These are phyloP conservation scores for Melanotaenia duboulayi DNA, from an alignment of 2,113 vertebrate species.

Conservation along the genomic window DNA sequence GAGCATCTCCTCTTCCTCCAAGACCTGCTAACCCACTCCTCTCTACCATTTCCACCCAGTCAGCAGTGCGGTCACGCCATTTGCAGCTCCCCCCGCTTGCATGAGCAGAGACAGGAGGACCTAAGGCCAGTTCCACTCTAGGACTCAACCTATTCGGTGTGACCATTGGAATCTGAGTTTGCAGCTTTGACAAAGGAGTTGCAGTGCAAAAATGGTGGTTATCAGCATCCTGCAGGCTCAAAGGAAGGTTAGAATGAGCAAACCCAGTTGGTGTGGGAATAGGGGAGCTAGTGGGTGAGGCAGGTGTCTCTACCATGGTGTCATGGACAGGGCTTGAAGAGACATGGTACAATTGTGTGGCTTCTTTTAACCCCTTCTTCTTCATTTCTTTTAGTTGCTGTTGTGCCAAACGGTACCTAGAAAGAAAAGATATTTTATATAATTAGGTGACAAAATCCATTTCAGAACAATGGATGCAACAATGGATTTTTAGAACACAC, in stretches of 20 bases:
- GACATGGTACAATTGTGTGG: constrained; percentile 94
- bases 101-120: constrained; percentile 72
- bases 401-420: constrained; percentile 91
- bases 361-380: constrained; percentile 91
- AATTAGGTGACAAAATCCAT: neutral
- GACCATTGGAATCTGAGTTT: constrained; percentile 51
- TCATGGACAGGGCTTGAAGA: constrained; percentile 93
- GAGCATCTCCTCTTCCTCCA: constrained; percentile 39
- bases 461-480: neutral
- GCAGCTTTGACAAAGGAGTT: constrained; percentile 83
- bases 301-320: constrained; percentile 83
- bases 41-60: constrained; percentile 86
- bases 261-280: constrained; percentile 67
- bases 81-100: constrained; percentile 67
- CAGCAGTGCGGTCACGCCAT: constrained; percentile 83
- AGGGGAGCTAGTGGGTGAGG: constrained; percentile 73
- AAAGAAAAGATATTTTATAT: constrained; percentile 9
- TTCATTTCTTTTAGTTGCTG: constrained; percentile 99
- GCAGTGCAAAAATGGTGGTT: constrained; percentile 83
- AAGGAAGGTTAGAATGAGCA: constrained; percentile 46
- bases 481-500: constrained; percentile 45
- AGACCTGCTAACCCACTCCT: constrained; percentile 69
- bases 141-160: constrained; percentile 76
- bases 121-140: constrained; percentile 77
- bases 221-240: constrained; percentile 81